Evolutionary conservation across 2,113 vertebrate genomes (phyloP), one percentile per base, ranked within the genome.

Genomic region (Syngnathus typhle): DNA sequence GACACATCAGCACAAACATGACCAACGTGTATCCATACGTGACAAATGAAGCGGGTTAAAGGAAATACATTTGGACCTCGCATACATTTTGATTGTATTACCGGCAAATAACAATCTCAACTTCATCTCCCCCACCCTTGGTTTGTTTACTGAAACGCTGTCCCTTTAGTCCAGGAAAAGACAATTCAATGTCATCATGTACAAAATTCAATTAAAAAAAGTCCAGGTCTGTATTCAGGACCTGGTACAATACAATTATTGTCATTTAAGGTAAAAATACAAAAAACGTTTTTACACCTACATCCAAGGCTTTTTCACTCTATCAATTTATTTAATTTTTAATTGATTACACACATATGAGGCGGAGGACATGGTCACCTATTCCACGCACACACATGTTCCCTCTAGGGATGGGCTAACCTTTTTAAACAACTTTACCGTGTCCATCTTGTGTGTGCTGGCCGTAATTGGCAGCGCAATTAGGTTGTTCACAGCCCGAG

Each of bases 401-500:
- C 61, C 77, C 70, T 70, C 47, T 18, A 49, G 77, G 73, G 71
- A 70, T 71, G 39, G 13, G 56, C 73, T 89, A 85, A 89, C 85
- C 87, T 89, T 89, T 89, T 56, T 73, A 68, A 64, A 62, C 67
- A 64, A 55, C 65, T 72, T 68, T 59, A 70, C 66, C 64, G 64
- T 71, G 65, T 81, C 80, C 49, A 46, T 85, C 82, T 78, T 81
- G 65, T 69, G 83, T 80, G 71, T 78, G 72, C 77, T 79, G 67
- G 23, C 68, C 15, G 65, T 78, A 82, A 86, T 80, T 87, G 83
- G 77, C 84, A 88, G 67, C 47, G 73, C 79, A 67, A 86, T 82
- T 84, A 83, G 81, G 82, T 88, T 83, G 82, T 68, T 56, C 70
- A 46, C 11, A 43, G 77, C 86, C 75, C 41, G 1, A 64, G 83